Evolutionary conservation across 1,140 invertebrate genomes (phyloP).

Genomic region (Drosophila seguyi): DNA sequence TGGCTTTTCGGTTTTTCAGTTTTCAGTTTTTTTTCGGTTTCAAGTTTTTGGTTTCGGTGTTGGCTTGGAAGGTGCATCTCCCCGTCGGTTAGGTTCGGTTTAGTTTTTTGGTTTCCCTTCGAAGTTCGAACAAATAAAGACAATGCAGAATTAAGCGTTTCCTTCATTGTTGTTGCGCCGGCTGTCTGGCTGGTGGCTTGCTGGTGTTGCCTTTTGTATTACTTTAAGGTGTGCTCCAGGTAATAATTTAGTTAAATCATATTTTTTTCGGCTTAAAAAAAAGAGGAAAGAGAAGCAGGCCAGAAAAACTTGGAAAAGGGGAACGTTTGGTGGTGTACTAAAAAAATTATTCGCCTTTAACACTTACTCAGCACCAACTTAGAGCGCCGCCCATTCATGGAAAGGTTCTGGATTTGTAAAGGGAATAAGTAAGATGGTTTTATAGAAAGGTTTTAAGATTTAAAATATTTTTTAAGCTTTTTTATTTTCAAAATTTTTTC

Average conservation of each 20-base stretch:
- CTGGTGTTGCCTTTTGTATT: constrained; percentile 77
- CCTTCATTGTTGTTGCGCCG: constrained; percentile 76
- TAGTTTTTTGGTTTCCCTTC: constrained; percentile 37
- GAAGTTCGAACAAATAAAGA: constrained; percentile 52
- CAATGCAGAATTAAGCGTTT: constrained; percentile 83
- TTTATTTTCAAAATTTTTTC: too few species aligned
- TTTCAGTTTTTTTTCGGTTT: constrained; percentile 12
- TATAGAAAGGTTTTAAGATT: background rate
- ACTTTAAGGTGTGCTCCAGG: constrained; percentile 84
- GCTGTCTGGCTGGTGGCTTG: constrained; percentile 39
- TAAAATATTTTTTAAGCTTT: too few species aligned
- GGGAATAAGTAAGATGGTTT: background rate
- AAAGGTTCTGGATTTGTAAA: background rate
- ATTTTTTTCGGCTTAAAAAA: constrained; percentile 60
- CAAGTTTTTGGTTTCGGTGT: constrained; percentile 10
- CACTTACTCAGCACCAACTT: constrained; percentile 75
- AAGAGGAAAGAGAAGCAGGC: constrained; percentile 40
- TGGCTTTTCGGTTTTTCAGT: constrained; percentile 14
- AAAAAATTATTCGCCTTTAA: constrained; percentile 77
- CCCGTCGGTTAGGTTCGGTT: constrained; percentile 35
- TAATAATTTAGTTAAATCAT: constrained; percentile 85
- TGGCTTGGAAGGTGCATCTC: constrained; percentile 62
- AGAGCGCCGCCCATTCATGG: constrained; percentile 70
- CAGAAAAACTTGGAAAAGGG: constrained; percentile 23
- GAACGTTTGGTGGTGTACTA: constrained; percentile 47